Conservation (phyloP, 2,888 invertebrate species). For the Drosophila meridiana region DNA sequence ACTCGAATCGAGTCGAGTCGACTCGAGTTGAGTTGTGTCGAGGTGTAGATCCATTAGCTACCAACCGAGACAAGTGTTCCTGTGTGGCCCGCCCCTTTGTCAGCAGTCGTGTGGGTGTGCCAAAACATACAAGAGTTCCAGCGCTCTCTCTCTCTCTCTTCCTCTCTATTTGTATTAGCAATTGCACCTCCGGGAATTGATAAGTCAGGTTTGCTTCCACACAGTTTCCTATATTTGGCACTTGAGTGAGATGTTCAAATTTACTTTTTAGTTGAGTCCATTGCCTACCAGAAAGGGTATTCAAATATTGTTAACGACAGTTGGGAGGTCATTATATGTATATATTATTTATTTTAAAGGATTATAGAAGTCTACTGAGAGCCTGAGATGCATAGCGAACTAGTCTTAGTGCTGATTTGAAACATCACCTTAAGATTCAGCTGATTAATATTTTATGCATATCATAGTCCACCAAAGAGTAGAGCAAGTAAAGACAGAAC, state of each 20-base stretch:
- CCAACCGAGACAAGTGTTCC: slow-evolving; percentile 55
- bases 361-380: background rate
- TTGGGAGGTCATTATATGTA: background rate
- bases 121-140: slow-evolving; percentile 5
- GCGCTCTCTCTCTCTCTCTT: slow-evolving; percentile 12
- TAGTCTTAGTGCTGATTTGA: background rate
- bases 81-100: slow-evolving; percentile 34
- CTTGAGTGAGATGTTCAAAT: slow-evolving; percentile 60
- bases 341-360: background rate
- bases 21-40: slow-evolving; percentile 49
- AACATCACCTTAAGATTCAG: too few species aligned
- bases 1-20: slow-evolving; percentile 40
- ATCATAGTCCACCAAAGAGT: background rate
- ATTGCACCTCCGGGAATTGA: slow-evolving; percentile 50
- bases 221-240: slow-evolving; percentile 29
- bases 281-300: background rate
- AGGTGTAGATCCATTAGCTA: slow-evolving; percentile 79
- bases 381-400: background rate
- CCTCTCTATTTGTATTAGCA: slow-evolving; percentile 33
- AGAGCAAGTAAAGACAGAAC: background rate
- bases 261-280: slow-evolving; percentile 28
- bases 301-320: background rate
- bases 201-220: slow-evolving; percentile 36
- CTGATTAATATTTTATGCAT: too few species aligned
- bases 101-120: slow-evolving; percentile 49